A percentile compares a stretch with the other conserved stretches of the same genome.
Conservation (phyloP, 1,140 invertebrate species). For the Drosophila lacteicornis region DNA sequence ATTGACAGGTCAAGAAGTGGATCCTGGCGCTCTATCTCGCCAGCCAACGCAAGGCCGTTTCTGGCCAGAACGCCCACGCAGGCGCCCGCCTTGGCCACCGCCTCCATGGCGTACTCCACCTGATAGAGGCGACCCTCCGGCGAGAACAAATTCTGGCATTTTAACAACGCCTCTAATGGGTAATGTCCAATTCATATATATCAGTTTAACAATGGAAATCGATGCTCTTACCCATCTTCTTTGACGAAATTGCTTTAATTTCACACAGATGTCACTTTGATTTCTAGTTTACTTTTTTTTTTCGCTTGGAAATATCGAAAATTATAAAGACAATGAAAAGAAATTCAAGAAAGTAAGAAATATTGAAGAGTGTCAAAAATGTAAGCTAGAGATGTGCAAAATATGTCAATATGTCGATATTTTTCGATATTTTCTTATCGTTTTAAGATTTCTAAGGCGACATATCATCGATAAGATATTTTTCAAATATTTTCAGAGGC, state of each 20-base stretch:
- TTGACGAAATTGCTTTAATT: too few relatives aligned
- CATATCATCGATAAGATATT: too few relatives aligned
- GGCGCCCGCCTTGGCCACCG: slow-evolving; percentile 91
- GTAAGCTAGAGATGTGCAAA: not conserved
- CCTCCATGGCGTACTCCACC: slow-evolving; percentile 99
- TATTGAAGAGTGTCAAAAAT: too few relatives aligned
- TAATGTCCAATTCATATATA: too few relatives aligned
- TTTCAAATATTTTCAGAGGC: not conserved
- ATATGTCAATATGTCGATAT: not conserved
- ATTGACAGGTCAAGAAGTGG: slow-evolving; percentile 92
- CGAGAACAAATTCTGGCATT: slow-evolving; percentile 96
- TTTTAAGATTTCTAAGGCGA: not conserved
- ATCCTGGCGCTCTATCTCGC: slow-evolving; percentile 98
- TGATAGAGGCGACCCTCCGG: slow-evolving; percentile 99
- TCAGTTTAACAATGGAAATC: not conserved
- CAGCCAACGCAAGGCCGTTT: slow-evolving; percentile 98
- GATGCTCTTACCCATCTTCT: not conserved
- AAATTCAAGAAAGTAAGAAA: not conserved
- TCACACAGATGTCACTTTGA: too few relatives aligned
- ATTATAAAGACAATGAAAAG: not conserved
- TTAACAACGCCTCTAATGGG: too few relatives aligned
- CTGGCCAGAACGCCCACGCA: slow-evolving; percentile 88
- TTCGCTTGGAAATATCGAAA: not conserved
- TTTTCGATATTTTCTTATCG: not conserved
- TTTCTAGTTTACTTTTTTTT: not conserved